Percentiles rank a stretch among this genome's conserved stretches.
These are phyloP conservation scores for Acanthosoma haemorrhoidale DNA, from an alignment of 2,888 invertebrate species.

Conservation along the genomic window DNA sequence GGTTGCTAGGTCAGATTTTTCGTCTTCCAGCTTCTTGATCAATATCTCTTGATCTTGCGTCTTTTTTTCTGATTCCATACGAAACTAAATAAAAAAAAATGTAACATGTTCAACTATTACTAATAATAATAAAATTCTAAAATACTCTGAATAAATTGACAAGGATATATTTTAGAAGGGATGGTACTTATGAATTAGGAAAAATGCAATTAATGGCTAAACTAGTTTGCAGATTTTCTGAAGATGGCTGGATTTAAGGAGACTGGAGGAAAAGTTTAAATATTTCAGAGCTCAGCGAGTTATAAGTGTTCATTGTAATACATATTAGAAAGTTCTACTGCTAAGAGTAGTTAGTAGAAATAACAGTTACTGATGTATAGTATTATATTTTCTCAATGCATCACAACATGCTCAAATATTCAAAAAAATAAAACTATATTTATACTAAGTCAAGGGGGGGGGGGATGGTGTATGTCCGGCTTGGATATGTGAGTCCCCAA, in stretches of 20 bases:
- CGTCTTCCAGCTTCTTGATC: constrained; percentile 52
- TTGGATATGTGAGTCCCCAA: no score
- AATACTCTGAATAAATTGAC: background rate
- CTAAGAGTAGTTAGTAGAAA: no score
- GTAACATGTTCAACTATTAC: background rate
- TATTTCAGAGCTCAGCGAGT: no score
- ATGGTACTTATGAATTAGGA: background rate
- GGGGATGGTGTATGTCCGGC: no score
- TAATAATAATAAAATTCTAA: background rate
- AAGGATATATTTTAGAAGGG: background rate
- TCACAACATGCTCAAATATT: no score
- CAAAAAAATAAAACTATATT: no score
- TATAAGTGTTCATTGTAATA: no score
- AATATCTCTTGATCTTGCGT: constrained; percentile 48
- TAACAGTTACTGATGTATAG: no score
- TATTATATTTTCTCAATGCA: no score
- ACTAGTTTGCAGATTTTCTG: background rate
- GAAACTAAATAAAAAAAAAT: constrained; percentile 46
- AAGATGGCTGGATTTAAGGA: background rate
- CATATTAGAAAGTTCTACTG: no score
- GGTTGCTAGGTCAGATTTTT: constrained; percentile 54
- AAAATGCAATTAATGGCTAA: background rate
- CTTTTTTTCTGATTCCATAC: constrained; percentile 49
- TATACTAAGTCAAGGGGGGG: no score
- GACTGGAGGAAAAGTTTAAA: no score